These are phyloP conservation scores for Geococcyx californianus DNA, from an alignment of 2,113 vertebrate species.

Conservation along the genomic window DNA sequence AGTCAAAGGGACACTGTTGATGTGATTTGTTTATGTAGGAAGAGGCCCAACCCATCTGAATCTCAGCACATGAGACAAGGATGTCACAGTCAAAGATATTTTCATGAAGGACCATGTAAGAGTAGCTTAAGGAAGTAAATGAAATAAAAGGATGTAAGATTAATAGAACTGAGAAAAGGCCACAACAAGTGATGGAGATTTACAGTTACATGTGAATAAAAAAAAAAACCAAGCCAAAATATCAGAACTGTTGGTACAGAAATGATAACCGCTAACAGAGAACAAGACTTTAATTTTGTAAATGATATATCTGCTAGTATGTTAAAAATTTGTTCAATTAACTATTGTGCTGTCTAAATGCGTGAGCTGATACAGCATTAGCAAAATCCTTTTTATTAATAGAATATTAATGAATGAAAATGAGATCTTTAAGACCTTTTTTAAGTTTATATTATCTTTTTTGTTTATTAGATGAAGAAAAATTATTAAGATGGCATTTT, in stretches of 20 bases:
- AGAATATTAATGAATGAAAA: not conserved
- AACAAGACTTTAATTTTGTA: not conserved
- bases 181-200: not conserved
- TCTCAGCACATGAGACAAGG: not conserved
- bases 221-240: not conserved
- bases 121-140: not conserved
- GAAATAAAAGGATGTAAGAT: not conserved
- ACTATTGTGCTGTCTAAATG: too few relatives aligned
- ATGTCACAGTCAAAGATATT: not conserved
- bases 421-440: not conserved
- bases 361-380: not conserved
- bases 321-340: not conserved
- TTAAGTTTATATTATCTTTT: not conserved
- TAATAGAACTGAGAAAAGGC: not conserved
- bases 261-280: not conserved
- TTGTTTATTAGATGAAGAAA: not conserved
- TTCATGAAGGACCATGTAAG: not conserved
- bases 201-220: not conserved
- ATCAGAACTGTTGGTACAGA: not conserved
- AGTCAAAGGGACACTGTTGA: not conserved
- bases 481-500: not conserved
- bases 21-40: not conserved
- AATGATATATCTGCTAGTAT: not conserved
- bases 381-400: not conserved
- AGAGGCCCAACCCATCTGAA: not conserved